Conservation (phyloP, 2,888 invertebrate species). For the Acleris laterana region DNA sequence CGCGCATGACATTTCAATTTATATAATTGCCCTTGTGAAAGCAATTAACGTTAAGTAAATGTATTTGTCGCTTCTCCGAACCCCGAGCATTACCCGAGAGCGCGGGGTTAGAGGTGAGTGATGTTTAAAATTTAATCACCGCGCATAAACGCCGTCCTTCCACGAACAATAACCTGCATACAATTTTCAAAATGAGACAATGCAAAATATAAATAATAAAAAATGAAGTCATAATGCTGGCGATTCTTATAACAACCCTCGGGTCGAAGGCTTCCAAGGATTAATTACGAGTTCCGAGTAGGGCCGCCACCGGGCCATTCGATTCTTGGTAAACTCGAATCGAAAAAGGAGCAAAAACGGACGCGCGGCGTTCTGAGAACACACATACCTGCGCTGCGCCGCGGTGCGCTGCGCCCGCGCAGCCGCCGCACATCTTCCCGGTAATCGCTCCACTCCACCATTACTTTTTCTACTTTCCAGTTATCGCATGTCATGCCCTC, state of each 20-base stretch:
- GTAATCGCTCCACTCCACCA: conserved; percentile 4
- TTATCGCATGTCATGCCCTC: conserved; percentile 24
- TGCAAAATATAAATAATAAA: conserved; percentile 65
- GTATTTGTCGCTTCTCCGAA: conserved; percentile 48
- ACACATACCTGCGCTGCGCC: conserved; percentile 75
- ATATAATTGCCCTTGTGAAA: conserved; percentile 18
- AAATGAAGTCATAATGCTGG: conserved; percentile 69
- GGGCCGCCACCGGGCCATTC: conserved; percentile 81
- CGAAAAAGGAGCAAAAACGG: conserved; percentile 83
- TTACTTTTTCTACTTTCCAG: conserved; percentile 15
- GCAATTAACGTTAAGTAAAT: conserved; percentile 7
- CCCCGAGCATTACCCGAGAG: conserved; percentile 48
- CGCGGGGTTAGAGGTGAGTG: conserved; percentile 62
- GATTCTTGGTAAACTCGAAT: conserved; percentile 81
- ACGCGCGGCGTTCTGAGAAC: conserved; percentile 76
- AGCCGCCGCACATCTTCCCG: conserved; percentile 45
- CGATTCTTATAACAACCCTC: conserved; percentile 81
- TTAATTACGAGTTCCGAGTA: conserved; percentile 84
- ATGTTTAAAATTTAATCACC: conserved; percentile 59
- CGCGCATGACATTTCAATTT: conserved; percentile 2
- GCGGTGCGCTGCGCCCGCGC: conserved; percentile 48
- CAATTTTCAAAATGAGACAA: conserved; percentile 74
- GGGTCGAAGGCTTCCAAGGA: conserved; percentile 82
- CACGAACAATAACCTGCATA: conserved; percentile 69
- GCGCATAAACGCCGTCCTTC: conserved; percentile 53